These are phyloP conservation scores for Spodoptera exigua DNA, from an alignment of 2,888 invertebrate species.

Conservation along the genomic window DNA sequence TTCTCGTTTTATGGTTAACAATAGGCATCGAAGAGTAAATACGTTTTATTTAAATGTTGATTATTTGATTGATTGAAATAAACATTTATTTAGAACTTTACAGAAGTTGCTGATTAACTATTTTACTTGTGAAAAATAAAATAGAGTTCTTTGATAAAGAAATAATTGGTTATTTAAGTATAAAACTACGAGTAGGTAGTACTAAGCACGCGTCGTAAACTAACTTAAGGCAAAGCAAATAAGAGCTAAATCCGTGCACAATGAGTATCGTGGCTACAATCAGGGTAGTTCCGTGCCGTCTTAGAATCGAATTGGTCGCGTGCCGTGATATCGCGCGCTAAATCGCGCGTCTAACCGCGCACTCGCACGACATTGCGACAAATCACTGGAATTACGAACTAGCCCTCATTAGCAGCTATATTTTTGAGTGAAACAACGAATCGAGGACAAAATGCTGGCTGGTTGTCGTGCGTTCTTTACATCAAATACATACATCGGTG, in stretches of 20 bases:
- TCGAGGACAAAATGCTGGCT: conserved; percentile 54
- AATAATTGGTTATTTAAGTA: neutral
- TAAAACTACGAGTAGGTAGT: too few species aligned
- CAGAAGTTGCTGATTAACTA: neutral
- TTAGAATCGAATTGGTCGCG: conserved; percentile 52
- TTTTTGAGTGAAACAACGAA: conserved; percentile 70
- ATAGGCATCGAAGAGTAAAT: neutral
- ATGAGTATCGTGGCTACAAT: conserved; percentile 62
- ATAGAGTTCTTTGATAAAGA: too few species aligned
- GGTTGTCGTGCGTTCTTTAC: conserved; percentile 48
- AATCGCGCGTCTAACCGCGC: conserved; percentile 51
- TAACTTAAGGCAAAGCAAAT: conserved; percentile 58
- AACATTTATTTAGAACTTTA: neutral
- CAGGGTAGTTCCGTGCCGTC: conserved; percentile 60
- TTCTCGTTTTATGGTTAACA: conserved; percentile 18
- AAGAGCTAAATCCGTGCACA: conserved; percentile 61
- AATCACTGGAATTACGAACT: conserved; percentile 80
- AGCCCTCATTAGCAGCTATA: conserved; percentile 78
- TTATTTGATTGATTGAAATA: neutral
- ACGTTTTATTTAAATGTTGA: conserved; percentile 8
- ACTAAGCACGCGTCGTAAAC: conserved; percentile 8
- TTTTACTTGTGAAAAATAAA: too few species aligned
- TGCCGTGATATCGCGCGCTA: conserved; percentile 54
- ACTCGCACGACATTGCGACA: conserved; percentile 73
- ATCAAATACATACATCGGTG: conserved; percentile 38